These are phyloP conservation scores for Slavum lentiscoides DNA, from an alignment of 2,888 invertebrate species.

Conservation along the genomic window DNA sequence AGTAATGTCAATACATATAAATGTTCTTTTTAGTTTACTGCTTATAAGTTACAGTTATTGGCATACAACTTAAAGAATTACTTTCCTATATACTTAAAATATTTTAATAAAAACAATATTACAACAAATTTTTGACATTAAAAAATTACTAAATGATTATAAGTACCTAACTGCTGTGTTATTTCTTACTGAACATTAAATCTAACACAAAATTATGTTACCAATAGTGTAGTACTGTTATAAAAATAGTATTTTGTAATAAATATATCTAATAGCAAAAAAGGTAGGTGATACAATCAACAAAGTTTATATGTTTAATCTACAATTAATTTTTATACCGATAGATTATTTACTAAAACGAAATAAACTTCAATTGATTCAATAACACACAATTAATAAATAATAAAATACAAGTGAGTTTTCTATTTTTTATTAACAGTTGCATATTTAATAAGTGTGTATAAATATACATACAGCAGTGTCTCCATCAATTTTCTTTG, in stretches of 20 bases:
- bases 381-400: neutral
- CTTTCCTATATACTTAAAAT: no score
- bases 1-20: no score
- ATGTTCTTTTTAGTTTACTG: neutral
- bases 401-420: slow-evolving; percentile 3
- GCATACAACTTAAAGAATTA: no score
- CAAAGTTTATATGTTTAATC: no score
- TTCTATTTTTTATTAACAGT: no score
- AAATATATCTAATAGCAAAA: neutral
- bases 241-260: neutral
- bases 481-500: no score
- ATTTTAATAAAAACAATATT: no score
- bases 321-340: neutral
- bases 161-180: neutral
- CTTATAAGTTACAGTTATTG: neutral
- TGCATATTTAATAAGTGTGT: no score
- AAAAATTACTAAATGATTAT: no score
- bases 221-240: neutral
- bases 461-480: neutral
- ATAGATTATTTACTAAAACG: neutral
- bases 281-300: neutral
- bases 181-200: neutral
- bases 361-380: neutral
- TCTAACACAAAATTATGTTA: neutral
- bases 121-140: no score